phyloP scores from a whole-genome alignment of 2,888 invertebrate species.

The Lithosia quadra region DNA sequence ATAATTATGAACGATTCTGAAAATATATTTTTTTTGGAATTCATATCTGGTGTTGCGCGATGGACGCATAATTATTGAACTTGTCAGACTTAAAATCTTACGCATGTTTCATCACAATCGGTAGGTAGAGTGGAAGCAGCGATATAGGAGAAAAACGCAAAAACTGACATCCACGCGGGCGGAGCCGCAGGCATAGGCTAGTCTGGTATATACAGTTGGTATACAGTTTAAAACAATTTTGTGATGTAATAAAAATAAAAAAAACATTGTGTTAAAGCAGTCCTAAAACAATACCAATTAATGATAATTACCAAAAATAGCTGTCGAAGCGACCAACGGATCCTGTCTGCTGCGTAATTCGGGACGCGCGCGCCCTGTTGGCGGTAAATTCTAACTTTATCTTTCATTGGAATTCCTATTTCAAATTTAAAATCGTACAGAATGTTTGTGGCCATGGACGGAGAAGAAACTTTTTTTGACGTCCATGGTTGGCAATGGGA shows the following conservation, averaged over 20 bases:
- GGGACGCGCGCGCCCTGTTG: conserved; percentile 58
- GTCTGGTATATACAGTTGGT: too few species aligned
- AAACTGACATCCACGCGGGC: too few species aligned
- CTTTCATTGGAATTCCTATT: conserved; percentile 56
- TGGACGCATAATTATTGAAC: too few species aligned
- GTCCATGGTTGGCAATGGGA: too few species aligned
- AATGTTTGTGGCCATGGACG: conserved; percentile 32
- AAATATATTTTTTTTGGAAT: too few species aligned
- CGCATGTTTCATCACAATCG: too few species aligned
- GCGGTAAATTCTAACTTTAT: conserved; percentile 69
- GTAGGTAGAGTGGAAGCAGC: too few species aligned
- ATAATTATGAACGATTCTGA: too few species aligned
- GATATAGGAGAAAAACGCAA: too few species aligned
- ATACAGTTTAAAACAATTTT: conserved; percentile 28
- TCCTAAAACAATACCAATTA: conserved; percentile 40
- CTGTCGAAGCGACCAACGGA: conserved; percentile 70
- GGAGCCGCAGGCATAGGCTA: too few species aligned
- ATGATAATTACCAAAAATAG: conserved; percentile 66
- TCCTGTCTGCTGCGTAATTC: conserved; percentile 59
- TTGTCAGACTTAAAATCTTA: too few species aligned
- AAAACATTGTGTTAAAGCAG: conserved; percentile 43
- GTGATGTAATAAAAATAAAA: conserved; percentile 36
- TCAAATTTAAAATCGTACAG: conserved; percentile 46
- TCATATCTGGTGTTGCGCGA: too few species aligned
- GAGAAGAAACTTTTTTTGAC: conserved; percentile 23